Conservation (phyloP, 2,888 invertebrate species). For the Drosophila trichaetosa region DNA sequence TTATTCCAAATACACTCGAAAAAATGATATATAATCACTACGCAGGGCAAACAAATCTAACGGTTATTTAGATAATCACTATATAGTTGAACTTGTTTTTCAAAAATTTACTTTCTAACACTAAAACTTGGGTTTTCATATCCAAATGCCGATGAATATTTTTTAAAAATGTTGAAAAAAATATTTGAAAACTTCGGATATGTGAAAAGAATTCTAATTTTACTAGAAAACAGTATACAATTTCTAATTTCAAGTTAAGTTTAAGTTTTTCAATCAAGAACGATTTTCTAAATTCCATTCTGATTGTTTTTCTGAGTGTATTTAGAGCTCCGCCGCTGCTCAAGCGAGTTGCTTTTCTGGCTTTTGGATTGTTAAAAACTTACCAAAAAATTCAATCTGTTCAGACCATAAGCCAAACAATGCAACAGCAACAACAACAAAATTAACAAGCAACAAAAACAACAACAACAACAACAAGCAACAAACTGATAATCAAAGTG, state of each 20-base stretch:
- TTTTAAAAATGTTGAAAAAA: neutral
- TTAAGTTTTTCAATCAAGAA: neutral
- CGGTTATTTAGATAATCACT: neutral
- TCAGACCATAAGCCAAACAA: conserved; percentile 48
- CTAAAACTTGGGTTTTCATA: neutral
- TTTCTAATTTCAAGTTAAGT: rapidly evolving
- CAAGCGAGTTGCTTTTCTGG: conserved; percentile 2
- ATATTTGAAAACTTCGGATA: neutral
- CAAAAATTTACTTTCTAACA: neutral
- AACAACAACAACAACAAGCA: conserved; percentile 3
- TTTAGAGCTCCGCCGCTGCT: neutral
- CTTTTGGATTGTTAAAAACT: conserved; percentile 62
- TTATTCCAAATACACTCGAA: neutral
- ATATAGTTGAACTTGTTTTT: neutral
- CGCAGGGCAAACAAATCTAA: neutral
- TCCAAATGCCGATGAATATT: too few species aligned
- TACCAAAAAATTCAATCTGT: conserved; percentile 73
- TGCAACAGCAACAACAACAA: conserved; percentile 31
- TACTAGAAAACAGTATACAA: neutral
- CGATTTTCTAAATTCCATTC: neutral
- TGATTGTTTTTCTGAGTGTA: neutral
- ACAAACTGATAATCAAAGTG: conserved; percentile 45
- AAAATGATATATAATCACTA: neutral
- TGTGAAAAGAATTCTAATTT: neutral
- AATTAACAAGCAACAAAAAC: conserved; percentile 2